Evolutionary conservation across 2,888 invertebrate species (phyloP).

Genomic region (Agriopis aurantiaria): DNA sequence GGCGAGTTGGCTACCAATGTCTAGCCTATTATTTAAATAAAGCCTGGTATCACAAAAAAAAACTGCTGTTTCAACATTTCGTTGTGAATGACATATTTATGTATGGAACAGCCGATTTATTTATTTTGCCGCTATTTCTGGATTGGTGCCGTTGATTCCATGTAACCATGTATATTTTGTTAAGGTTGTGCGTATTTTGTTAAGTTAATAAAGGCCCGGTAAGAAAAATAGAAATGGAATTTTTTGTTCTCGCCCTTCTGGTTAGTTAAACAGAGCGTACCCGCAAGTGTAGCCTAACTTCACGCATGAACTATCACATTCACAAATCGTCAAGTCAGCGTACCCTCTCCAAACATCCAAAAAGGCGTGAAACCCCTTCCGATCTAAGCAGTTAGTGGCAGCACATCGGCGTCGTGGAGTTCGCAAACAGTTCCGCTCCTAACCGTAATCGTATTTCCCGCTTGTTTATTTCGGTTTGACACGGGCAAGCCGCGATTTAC

Average conservation of each 20-base stretch:
- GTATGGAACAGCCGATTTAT: too few relatives aligned
- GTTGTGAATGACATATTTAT: too few relatives aligned
- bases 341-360: constrained; percentile 44
- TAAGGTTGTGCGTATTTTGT: too few relatives aligned
- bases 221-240: too few relatives aligned
- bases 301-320: constrained; percentile 23
- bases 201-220: too few relatives aligned
- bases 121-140: neutral
- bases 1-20: too few relatives aligned
- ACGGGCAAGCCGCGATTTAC: constrained; percentile 61
- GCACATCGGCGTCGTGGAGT: constrained; percentile 69
- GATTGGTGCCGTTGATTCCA: too few relatives aligned
- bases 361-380: constrained; percentile 32
- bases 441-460: constrained; percentile 72
- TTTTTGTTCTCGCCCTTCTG: neutral
- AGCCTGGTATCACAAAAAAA: too few relatives aligned
- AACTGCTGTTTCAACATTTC: too few relatives aligned
- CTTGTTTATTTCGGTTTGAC: constrained; percentile 74
- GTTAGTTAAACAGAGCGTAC: constrained; percentile 10
- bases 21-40: too few relatives aligned
- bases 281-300: constrained; percentile 5
- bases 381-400: constrained; percentile 33
- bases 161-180: too few relatives aligned
- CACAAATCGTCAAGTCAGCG: constrained; percentile 31
- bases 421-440: constrained; percentile 75